Evolutionary conservation across 2,888 invertebrate genomes (phyloP).

Genomic region (Amphipyra berbera): DNA sequence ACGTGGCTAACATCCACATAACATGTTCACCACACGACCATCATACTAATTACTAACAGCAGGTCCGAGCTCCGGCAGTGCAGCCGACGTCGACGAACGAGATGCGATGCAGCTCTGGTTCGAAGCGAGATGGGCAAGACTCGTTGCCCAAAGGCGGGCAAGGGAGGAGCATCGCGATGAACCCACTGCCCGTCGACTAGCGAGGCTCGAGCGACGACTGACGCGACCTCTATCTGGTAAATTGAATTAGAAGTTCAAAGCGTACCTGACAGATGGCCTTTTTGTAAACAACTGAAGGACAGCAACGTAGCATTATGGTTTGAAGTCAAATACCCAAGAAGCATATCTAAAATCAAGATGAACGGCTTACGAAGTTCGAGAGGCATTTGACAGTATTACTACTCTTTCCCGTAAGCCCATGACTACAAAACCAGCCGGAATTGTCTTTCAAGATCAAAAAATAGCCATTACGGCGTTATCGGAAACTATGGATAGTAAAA

Average conservation of each 20-base stretch:
- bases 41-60: slow-evolving; percentile 44
- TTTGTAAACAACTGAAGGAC: too few species aligned
- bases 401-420: too few species aligned
- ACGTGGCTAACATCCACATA: slow-evolving; percentile 31
- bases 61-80: slow-evolving; percentile 51
- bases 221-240: slow-evolving; percentile 78
- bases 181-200: slow-evolving; percentile 68
- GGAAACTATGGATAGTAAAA: too few species aligned
- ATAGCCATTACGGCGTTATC: too few species aligned
- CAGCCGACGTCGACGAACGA: slow-evolving; percentile 76
- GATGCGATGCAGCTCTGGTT: slow-evolving; percentile 86
- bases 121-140: slow-evolving; percentile 83
- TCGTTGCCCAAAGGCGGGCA: slow-evolving; percentile 78
- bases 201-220: slow-evolving; percentile 72
- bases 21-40: slow-evolving; percentile 28
- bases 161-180: slow-evolving; percentile 68
- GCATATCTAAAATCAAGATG: too few species aligned
- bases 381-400: too few species aligned
- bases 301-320: too few species aligned
- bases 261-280: too few species aligned
- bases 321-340: too few species aligned
- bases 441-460: too few species aligned
- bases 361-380: too few species aligned
- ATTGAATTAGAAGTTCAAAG: slow-evolving; percentile 4
- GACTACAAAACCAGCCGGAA: too few species aligned